Evolutionary conservation across 1,140 invertebrate species (phyloP), one percentile per base, ranked within the genome.

Genomic region (Metaphire vulgaris): DNA sequence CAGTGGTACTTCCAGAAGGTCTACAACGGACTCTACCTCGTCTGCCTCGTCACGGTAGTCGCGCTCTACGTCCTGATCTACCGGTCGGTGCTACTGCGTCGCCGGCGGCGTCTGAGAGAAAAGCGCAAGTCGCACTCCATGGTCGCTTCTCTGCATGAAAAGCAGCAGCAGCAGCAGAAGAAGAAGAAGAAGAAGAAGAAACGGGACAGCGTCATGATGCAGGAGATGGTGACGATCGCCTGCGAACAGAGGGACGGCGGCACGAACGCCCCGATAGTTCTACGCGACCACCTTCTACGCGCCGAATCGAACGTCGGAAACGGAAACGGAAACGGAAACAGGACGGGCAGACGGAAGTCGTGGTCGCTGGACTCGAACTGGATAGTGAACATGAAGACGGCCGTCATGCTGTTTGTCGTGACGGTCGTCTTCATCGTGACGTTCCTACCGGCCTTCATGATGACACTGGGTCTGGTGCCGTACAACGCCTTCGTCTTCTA

Each of bases 371-470:
- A 74, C 65, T 26, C 28, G 2, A 33, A 74, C 16, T 41, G 30
- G n/a, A 33, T 76, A 21, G 67, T 68, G 1, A 76, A 76, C 31
- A 12, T 76, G 12, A 76, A 76, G 64, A 76, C 71, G 28, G 75
- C 75, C n/a, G 30, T 66, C 70, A 74, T 76, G 75, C 56, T 76
- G 28, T 76, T 81, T 67, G 79, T 80, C 0, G 84, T 85, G 28
- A 82, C 83, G 21, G 30, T 82, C 0, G 83, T 85, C 1, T 85
- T 83, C 78, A 82, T 84, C 28, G 73, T 83, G 2, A 79, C 82
- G 1, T 85, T 83, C 71, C 79, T 85, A 29, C 84, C 84, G 0
- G 81, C 82, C 0, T 83, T 83, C 82, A 74, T 85, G 32, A 83
- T 83, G 81, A 82, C 83, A 26, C 78, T 80, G 32, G 67, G 78